These are phyloP conservation scores for Sisyra nigra DNA, from an alignment of 2,888 invertebrate species.

Conservation along the genomic window DNA sequence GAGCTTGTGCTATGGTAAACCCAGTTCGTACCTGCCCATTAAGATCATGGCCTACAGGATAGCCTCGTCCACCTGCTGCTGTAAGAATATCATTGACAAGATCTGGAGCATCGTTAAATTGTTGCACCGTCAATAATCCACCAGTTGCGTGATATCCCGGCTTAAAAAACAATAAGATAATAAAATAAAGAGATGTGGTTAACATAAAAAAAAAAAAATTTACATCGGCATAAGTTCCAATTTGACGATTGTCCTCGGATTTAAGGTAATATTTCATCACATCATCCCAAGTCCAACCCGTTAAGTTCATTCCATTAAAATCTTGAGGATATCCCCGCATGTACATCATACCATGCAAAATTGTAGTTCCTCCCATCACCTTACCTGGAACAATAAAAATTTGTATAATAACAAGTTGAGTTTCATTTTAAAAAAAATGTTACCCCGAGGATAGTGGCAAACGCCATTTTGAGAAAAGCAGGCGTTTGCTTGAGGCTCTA, in stretches of 20 bases:
- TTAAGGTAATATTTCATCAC: conserved; percentile 11
- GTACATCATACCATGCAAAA: conserved; percentile 12
- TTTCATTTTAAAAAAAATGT: background rate
- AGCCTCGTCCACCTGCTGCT: conserved; percentile 13
- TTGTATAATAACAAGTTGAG: no score
- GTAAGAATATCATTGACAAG: conserved; percentile 12
- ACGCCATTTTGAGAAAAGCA: conserved; percentile 8
- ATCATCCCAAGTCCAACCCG: conserved; percentile 11
- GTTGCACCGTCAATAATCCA: conserved; percentile 12
- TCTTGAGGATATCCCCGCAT: conserved; percentile 11
- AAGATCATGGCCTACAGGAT: conserved; percentile 13
- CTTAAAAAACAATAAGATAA: no score
- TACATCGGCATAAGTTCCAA: conserved; percentile 8
- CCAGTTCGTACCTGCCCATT: conserved; percentile 12
- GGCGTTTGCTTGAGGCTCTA: conserved; percentile 9
- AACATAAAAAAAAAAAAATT: no score
- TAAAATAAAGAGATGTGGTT: no score
- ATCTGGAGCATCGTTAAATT: conserved; percentile 13
- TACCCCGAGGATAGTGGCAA: conserved; percentile 10
- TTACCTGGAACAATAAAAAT: no score
- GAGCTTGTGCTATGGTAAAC: conserved; percentile 14
- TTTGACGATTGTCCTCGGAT: conserved; percentile 11
- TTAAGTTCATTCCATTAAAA: conserved; percentile 9
- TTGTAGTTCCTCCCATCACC: conserved; percentile 11
- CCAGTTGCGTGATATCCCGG: conserved; percentile 13